Evolutionary conservation across 2,797 vertebrate species (phyloP), one percentile per base, ranked within the genome.

Genomic region (Thaleichthys pacificus): DNA sequence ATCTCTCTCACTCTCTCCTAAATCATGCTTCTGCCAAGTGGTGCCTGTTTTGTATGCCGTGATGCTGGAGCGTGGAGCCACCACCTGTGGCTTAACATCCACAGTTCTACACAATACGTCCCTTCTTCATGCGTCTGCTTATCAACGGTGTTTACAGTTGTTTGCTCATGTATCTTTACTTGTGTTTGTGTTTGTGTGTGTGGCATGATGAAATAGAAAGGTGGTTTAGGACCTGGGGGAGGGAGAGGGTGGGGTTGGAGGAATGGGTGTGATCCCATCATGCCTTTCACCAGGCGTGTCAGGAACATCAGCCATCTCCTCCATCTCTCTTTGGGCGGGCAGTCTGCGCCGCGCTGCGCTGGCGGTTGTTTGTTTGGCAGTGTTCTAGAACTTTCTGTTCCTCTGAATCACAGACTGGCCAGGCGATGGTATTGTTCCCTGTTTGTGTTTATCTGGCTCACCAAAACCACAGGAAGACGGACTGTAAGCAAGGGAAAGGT

Each of bases 401-500:
- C 85, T 80, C 74, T 74, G 87, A 89, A 92, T 91, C 90, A 87
- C 88, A 92, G 91, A 93, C 93, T 93, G 93, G 88, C 80, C 71
- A 3, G 80, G 56, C 1, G 9, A 66, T 77, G 84, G 88, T 89
- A 93, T 93, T 93, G 92, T 93, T 92, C 75, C 74, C 81, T 92
- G 89, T 92, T 92, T 93, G 90, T 93, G 89, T 91, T 91, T 80
- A 74, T 71, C 80, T 69, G 85, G 86, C 28, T 28, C 89, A 84
- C 82, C 87, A 90, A 87, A 88, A 81, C 79, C 78, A 89, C 88
- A 91, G 90, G 89, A 92, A 93, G 86, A 80, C 79, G 61, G 76
- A 86, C 85, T 89, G 86, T 91, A 91, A 90, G 87, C 89, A 89
- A 89, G 87, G 80, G 81, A 82, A 88, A 87, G 82, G 84, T 87